These are phyloP conservation scores for Octopus sinensis DNA, from an alignment of 1,140 invertebrate species.

Conservation along the genomic window DNA sequence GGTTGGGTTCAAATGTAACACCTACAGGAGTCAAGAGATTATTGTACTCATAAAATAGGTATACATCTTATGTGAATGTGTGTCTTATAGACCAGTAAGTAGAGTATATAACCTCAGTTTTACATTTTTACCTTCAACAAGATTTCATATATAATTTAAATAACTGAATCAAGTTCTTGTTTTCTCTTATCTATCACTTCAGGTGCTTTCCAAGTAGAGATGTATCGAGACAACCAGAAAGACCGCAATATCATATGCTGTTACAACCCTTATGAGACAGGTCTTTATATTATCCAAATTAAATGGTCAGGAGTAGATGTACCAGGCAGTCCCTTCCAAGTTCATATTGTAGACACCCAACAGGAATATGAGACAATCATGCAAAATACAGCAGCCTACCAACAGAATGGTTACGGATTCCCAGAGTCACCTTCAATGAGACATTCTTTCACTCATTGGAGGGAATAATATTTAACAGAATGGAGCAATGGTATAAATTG, in stretches of 20 bases:
- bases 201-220: slow-evolving; percentile 96
- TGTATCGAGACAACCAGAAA: slow-evolving; percentile 98
- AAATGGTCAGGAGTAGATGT: slow-evolving; percentile 96
- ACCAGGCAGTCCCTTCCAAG: slow-evolving; percentile 89
- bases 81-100: too few species aligned
- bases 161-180: too few species aligned
- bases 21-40: too few species aligned
- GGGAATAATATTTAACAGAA: slow-evolving; percentile 6
- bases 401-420: slow-evolving; percentile 19
- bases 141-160: too few species aligned
- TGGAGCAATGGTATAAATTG: too few species aligned
- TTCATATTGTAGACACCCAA: slow-evolving; percentile 99
- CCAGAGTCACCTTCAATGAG: neutral
- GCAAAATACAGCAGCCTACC: slow-evolving; percentile 23
- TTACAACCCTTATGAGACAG: slow-evolving; percentile 93
- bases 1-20: too few species aligned
- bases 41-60: too few species aligned
- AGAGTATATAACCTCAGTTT: too few species aligned
- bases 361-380: slow-evolving; percentile 72
- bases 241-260: slow-evolving; percentile 97
- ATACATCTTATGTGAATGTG: too few species aligned
- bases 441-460: slow-evolving; percentile 27
- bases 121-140: too few species aligned
- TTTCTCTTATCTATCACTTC: slow-evolving; percentile 21
- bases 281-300: slow-evolving; percentile 95